Evolutionary conservation across 64 coral and sea anemone genomes (phyloP), one percentile per base, ranked within the genome.

Genomic region (Actinia tenebrosa): DNA sequence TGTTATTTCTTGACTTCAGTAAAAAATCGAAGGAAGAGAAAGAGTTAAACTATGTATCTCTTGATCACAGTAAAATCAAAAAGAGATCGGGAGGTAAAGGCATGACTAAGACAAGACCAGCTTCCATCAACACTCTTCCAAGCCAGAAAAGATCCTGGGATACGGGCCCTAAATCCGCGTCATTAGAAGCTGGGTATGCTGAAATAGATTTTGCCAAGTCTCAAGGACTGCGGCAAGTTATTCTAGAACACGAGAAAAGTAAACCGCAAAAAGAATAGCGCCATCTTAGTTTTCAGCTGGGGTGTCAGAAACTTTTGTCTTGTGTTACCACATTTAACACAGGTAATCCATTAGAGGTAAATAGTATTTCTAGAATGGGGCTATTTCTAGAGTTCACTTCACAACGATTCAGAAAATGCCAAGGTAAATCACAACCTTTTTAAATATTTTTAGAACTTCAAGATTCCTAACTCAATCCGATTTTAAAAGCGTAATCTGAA

Each of bases 121-220:
- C 61, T 3, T 52, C 44, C 4, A 80, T 89, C 50, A 84, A 91
- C 27, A 88, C 45, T 46, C 84, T 87, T 7, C 79, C 82, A 5
- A n/a, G 55, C n/a, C 63, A 47, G 0, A 20, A 66, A 5, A 27
- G 47, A 13, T 63, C 81, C 18, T 77, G 88, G 44, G 79, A 79
- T 50, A 54, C 15, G 64, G 82, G 83, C 50, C 85, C 90, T 5
- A 91, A 69, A 84, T 91, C 90, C 13, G 90, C 90, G 16, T 85
- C 90, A 27, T n/a, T 87, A 13, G 83, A 19, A 19, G 80, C 90
- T 68, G 62, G 83, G 0, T 96, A 96, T 25, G 91, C 86, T 19
- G 94, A 96, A 47, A 84, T 96, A 7, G 94, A 96, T 69, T 96
- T 96, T 71, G 92, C 91, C 0, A 93, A 88, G 45, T 96, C 94